A percentile compares a stretch with the other conserved stretches of the same genome.
Evolutionary conservation across 2,797 vertebrate genomes (phyloP).

Genomic region (Ptychadena robeensis): DNA sequence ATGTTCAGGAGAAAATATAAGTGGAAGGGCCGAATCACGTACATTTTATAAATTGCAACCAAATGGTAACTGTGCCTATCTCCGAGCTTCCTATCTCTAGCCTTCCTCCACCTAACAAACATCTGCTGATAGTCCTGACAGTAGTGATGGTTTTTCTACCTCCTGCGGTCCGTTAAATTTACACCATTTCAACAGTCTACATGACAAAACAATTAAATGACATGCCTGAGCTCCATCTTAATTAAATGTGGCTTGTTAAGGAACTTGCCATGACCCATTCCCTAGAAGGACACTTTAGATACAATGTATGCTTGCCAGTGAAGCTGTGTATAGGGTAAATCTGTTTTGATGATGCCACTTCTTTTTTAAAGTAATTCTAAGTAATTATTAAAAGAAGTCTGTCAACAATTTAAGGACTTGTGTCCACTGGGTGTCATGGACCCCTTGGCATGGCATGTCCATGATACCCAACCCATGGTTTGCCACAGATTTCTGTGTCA

Average conservation of each 20-base stretch:
- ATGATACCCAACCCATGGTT: too few relatives aligned
- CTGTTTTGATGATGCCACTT: neutral
- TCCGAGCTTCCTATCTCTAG: slow-evolving; percentile 65
- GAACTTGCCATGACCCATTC: slow-evolving; percentile 10
- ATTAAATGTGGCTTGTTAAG: slow-evolving; percentile 16
- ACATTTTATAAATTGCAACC: slow-evolving; percentile 77
- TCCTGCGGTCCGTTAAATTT: slow-evolving; percentile 29
- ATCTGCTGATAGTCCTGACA: slow-evolving; percentile 22
- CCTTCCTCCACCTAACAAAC: slow-evolving; percentile 7
- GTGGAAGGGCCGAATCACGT: slow-evolving; percentile 69
- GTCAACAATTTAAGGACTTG: too few relatives aligned
- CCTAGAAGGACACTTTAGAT: neutral
- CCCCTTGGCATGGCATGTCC: too few relatives aligned
- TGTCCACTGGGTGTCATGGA: too few relatives aligned
- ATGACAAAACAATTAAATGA: slow-evolving; percentile 29
- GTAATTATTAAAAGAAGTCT: neutral
- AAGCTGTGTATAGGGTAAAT: neutral
- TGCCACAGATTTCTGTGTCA: too few relatives aligned
- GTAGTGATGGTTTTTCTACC: slow-evolving; percentile 15
- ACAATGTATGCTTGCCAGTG: neutral
- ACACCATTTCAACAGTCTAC: slow-evolving; percentile 22
- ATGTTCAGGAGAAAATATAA: slow-evolving; percentile 66
- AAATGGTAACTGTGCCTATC: slow-evolving; percentile 77
- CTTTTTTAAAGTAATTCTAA: neutral
- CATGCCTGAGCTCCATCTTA: slow-evolving; percentile 16